Base-by-base conservation (phyloP, 2,888 invertebrate genomes). In the Synergus japonicus region DNA sequence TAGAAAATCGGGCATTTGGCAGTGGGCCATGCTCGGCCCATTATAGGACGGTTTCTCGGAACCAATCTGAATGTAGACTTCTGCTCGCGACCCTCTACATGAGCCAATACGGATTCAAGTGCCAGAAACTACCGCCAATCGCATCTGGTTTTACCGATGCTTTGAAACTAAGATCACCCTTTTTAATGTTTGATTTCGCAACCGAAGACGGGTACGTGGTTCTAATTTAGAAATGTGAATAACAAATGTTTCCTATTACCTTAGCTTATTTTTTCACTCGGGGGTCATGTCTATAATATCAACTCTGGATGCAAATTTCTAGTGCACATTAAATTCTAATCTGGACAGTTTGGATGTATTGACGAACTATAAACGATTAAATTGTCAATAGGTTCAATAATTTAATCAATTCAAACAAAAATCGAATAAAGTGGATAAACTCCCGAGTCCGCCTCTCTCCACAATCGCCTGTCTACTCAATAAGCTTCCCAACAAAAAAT, bases 11-110 rank as follows among this genome's bases (percentile, higher is more conserved):
- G 15, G 63, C 41, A 44, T 43, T 76, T 80, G 80, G 82, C 82
- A 78, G n/a, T 37, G 22, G 43, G 78, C 82, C 80, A 79, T 54
- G 46, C 46, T 60, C 15, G 37, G 54, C 64, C 77, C 76, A 81
- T 77, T 63, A 64, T 81, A 76, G 79, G 64, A 63, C 44, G 60
- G 69, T 78, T 84, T 84, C 84, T 84, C 79, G 69, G 84, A 84
- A 84, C 83, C 83, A 84, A 84, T 84, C 83, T 76, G 76, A 63
- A 78, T 77, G 76, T 76, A 65, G 49, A 65, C 66, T 78, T 67
- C 76, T 66, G 73, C 76, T 69, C 9, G 65, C 78, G 78, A 78
- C 78, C 76, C 80, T 78, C 64, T 76, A 13, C 46, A 41, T 22
- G 41, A 64, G 67, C 81, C 81, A 78, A 81, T 81, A 67, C 60